Conservation (phyloP, 2,113 vertebrate genomes). For the Anoplopoma fimbria region DNA sequence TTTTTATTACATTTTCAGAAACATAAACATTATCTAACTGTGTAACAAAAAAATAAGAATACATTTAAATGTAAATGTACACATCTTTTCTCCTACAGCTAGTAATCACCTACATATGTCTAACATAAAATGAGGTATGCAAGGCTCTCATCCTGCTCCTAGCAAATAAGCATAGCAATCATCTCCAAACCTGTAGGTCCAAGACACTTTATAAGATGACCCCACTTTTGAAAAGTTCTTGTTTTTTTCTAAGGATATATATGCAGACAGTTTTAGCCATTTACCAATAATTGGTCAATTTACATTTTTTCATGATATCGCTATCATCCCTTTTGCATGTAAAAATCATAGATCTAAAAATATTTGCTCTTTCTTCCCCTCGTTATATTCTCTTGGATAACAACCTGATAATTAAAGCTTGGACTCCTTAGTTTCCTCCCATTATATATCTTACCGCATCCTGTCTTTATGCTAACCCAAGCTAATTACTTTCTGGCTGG, state of each 20-base stretch:
- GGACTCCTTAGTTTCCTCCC: background rate
- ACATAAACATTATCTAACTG: background rate
- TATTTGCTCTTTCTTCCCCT: background rate
- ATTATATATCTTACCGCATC: background rate
- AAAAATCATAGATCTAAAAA: background rate
- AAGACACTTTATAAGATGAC: too few relatives aligned
- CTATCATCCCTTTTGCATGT: background rate
- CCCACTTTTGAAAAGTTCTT: too few relatives aligned
- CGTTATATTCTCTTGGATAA: background rate
- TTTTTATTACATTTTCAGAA: too few relatives aligned
- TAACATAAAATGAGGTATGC: too few relatives aligned
- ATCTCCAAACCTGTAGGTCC: too few relatives aligned
- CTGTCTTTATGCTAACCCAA: background rate
- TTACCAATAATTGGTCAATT: background rate
- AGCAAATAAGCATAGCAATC: too few relatives aligned
- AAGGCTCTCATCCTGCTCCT: too few relatives aligned
- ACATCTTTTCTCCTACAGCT: too few relatives aligned
- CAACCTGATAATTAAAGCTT: background rate
- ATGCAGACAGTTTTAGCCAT: background rate
- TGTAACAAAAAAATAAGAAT: background rate
- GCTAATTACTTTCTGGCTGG: background rate
- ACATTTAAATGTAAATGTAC: too few relatives aligned
- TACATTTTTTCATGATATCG: background rate
- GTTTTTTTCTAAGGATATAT: too few relatives aligned
- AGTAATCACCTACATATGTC: too few relatives aligned